Evolutionary conservation across 2,888 invertebrate species (phyloP).

Genomic region (Orthonychiurus folsomi): DNA sequence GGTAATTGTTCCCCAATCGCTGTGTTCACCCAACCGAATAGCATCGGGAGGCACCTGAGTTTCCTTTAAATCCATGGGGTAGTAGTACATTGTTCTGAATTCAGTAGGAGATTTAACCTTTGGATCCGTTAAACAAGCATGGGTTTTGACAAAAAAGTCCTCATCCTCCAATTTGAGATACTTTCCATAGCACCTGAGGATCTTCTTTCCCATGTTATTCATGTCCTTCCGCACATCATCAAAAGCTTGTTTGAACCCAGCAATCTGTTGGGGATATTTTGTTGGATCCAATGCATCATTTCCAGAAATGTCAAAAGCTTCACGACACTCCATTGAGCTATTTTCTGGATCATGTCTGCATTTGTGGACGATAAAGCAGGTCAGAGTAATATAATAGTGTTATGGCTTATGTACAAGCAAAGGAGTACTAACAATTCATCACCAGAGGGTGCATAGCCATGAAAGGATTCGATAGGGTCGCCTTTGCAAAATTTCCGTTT

Average conservation of each 20-base stretch:
- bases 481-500: too few species aligned
- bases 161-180: conserved; percentile 21
- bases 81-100: conserved; percentile 18
- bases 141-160: conserved; percentile 19
- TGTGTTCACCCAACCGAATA: conserved; percentile 21
- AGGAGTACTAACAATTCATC: too few species aligned
- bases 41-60: conserved; percentile 4
- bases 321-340: conserved; percentile 10
- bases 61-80: conserved; percentile 3
- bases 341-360: conserved; percentile 8
- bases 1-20: conserved; percentile 19
- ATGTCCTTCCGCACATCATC: conserved; percentile 13
- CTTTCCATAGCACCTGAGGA: conserved; percentile 14
- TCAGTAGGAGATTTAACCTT: conserved; percentile 12
- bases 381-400: too few species aligned
- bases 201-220: conserved; percentile 8
- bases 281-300: too few species aligned
- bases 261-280: too few species aligned
- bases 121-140: conserved; percentile 12
- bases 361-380: too few species aligned
- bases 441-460: too few species aligned
- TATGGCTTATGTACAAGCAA: too few species aligned
- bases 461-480: too few species aligned
- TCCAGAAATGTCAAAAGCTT: conserved; percentile 8
- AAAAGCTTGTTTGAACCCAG: conserved; percentile 16